A percentile compares a stretch with the other conserved stretches of the same genome.
Evolutionary conservation across 2,113 vertebrate species (phyloP).

Genomic region (Chelonoidis abingdonii): DNA sequence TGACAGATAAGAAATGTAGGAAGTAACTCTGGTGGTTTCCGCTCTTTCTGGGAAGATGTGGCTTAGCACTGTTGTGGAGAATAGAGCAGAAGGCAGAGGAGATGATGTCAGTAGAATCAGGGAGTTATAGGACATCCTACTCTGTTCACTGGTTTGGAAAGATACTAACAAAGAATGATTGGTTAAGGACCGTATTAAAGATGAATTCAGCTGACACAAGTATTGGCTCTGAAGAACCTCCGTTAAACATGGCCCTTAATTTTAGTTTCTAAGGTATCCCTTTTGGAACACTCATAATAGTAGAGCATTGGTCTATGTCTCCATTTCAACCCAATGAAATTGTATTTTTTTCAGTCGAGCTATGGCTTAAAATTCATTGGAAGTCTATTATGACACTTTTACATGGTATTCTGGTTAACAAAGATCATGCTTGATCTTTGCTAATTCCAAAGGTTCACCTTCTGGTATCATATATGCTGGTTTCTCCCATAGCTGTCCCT

Average conservation of each 20-base stretch:
- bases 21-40: not conserved
- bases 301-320: not conserved
- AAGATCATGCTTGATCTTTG: not conserved
- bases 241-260: not conserved
- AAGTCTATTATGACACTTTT: not conserved
- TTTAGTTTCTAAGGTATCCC: not conserved
- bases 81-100: accelerated
- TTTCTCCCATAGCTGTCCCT: not conserved
- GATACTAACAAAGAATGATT: not conserved
- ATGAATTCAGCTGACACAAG: not conserved
- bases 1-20: not conserved
- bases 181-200: not conserved
- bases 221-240: not conserved
- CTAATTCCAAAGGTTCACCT: not conserved
- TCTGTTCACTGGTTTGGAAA: not conserved
- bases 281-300: not conserved
- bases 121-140: not conserved
- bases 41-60: not conserved
- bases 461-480: not conserved
- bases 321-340: not conserved
- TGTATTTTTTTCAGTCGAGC: not conserved
- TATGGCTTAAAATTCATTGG: not conserved
- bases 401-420: not conserved
- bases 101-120: not conserved
- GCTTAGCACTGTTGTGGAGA: not conserved